phyloP scores from a whole-genome alignment of 2,888 invertebrate species.

The Megalurothrips usitatus region DNA sequence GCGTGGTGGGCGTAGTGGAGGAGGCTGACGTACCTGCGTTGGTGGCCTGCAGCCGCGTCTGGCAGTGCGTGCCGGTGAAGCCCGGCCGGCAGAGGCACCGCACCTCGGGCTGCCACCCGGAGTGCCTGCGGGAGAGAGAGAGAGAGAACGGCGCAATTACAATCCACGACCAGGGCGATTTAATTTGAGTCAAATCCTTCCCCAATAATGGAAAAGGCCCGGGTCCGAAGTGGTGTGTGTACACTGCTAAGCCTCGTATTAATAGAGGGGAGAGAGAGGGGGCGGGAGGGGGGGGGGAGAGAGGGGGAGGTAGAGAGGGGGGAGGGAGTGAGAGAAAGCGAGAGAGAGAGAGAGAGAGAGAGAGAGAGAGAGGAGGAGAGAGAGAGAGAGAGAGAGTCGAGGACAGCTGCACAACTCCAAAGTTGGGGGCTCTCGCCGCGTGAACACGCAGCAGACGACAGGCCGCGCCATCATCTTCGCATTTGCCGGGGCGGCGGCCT shows the following conservation, averaged over 20 bases:
- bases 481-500: background rate
- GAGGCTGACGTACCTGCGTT: background rate
- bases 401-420: background rate
- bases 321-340: background rate
- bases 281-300: background rate
- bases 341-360: background rate
- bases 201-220: too few species aligned
- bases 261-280: background rate
- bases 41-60: background rate
- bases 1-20: background rate
- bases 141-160: background rate
- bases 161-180: too few species aligned
- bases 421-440: constrained; percentile 3
- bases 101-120: background rate
- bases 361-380: background rate
- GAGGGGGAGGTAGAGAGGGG: background rate
- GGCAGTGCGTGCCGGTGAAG: background rate
- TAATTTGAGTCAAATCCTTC: too few species aligned
- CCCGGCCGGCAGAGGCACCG: constrained; percentile 6
- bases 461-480: background rate
- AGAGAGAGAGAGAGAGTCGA: background rate
- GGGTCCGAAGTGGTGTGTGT: background rate
- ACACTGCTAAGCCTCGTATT: background rate
- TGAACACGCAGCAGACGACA: background rate
- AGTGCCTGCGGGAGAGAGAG: background rate